Evolutionary conservation across 2,888 invertebrate species (phyloP), one percentile per base, ranked within the genome.

Genomic region (Tinea trinotella): DNA sequence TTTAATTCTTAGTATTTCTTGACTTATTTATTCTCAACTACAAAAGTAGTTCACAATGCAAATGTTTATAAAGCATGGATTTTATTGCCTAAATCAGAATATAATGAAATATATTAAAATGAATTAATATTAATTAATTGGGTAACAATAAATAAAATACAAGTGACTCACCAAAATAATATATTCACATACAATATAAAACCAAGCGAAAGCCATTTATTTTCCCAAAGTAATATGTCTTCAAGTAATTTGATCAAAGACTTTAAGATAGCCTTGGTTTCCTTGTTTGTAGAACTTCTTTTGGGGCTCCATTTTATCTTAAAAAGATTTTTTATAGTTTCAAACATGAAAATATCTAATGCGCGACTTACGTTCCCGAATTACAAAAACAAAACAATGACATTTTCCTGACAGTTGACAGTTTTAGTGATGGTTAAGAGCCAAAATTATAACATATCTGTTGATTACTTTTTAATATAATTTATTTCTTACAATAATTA

Each of bases 161-260:
- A 54, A 18, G 3, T 9, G 60, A 79, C 83, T 78, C 69, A 85
- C 84, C 78, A 66, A 62, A 78, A 74, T 56, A 78, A 53, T 36
- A 74, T 20, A 64, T 78, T 73, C 56, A 76, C 56, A 61, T 74
- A 57, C 57, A 69, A 61, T 58, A 80, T 71, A 63, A 77, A 78
- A 53, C 70, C 61, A 53, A 80, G 60, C 57, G 84, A 76, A 30
- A 78, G 57, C 79, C 80, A 83, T 64, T 70, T 66, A 61, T 71
- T 75, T 62, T 68, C 77, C 84, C 84, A 85, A 67, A 81, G 74
- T 62, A 85, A 67, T 62, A 79, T 64, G 69, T 84, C 78, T 68
- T 85, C 81, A 65, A 83, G 66, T 62, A 76, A 56, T 58, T 74
- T 74, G 63, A 74, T 64, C 62, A 75, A 68, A 58, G 70, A 66